Conservation (phyloP, 2,113 vertebrate genomes). For the Dissostichus mawsoni region DNA sequence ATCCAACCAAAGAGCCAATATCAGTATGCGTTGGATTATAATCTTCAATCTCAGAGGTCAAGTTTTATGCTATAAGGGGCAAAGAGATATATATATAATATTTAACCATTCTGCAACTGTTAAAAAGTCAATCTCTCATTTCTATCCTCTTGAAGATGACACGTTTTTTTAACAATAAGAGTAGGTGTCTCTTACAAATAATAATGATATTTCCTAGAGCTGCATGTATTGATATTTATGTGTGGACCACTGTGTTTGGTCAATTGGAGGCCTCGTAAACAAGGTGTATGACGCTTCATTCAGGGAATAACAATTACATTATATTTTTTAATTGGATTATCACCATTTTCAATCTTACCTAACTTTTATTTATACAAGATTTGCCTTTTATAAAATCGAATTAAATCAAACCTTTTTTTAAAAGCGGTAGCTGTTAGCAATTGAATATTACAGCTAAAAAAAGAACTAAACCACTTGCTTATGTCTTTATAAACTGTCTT, state of each 20-base stretch:
- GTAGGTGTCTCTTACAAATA: not conserved
- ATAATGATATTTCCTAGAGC: not conserved
- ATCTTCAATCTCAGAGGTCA: not conserved
- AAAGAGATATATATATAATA: not conserved
- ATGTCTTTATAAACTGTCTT: constrained; percentile 16
- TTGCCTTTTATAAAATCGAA: constrained; percentile 16
- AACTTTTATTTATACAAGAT: constrained; percentile 6
- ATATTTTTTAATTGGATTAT: constrained; percentile 8
- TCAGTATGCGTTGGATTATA: not conserved
- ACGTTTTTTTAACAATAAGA: not conserved
- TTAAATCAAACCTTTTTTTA: not conserved
- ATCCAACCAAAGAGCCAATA: not conserved
- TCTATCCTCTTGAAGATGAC: not conserved
- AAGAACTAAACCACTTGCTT: constrained; percentile 15
- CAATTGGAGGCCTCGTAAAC: not conserved
- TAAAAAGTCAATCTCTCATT: not conserved
- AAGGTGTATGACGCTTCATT: not conserved
- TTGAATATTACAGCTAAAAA: constrained; percentile 25
- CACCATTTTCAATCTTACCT: not conserved
- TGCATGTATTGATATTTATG: constrained; percentile 7
- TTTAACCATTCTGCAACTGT: not conserved
- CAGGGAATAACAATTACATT: not conserved
- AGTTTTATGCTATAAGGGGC: not conserved
- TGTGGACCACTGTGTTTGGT: not conserved
- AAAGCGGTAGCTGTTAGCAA: constrained; percentile 20